These are phyloP conservation scores for Athalia rosae DNA, from an alignment of 2,888 invertebrate genomes.

Conservation along the genomic window DNA sequence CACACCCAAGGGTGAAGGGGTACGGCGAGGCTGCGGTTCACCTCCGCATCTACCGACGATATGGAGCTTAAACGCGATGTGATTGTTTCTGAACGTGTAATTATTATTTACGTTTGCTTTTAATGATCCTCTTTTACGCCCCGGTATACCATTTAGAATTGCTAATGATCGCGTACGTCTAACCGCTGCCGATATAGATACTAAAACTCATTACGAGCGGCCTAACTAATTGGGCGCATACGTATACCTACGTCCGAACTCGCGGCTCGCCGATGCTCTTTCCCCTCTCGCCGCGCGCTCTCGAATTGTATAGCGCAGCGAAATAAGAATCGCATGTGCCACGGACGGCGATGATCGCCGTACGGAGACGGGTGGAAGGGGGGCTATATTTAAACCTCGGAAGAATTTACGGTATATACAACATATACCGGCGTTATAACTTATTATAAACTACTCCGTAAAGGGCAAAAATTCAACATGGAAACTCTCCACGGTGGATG, in stretches of 20 bases:
- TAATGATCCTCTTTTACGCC: constrained; percentile 55
- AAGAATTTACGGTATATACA: neutral
- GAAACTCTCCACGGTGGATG: too few species aligned
- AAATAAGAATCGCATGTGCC: too few species aligned
- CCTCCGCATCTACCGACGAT: constrained; percentile 11
- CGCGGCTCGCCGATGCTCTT: neutral
- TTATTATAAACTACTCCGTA: too few species aligned
- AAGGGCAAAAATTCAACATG: too few species aligned
- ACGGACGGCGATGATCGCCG: too few species aligned
- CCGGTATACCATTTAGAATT: constrained; percentile 63
- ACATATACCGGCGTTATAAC: neutral
- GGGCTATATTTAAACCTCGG: constrained; percentile 18
- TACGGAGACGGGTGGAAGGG: constrained; percentile 3
- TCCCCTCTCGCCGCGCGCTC: too few species aligned
- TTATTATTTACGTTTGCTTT: constrained; percentile 65
- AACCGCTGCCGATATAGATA: constrained; percentile 60
- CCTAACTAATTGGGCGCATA: constrained; percentile 51
- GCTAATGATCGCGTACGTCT: constrained; percentile 58
- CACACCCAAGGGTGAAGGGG: constrained; percentile 8
- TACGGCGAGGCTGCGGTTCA: neutral
- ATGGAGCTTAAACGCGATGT: constrained; percentile 18
- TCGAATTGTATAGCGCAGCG: too few species aligned
- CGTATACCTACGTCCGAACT: constrained; percentile 42
- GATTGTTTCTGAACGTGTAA: constrained; percentile 63
- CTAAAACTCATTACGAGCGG: constrained; percentile 58